Percentiles rank a stretch among this genome's conserved stretches.
These are phyloP conservation scores for Lycocorax pyrrhopterus DNA, from an alignment of 2,113 vertebrate genomes.

Conservation along the genomic window DNA sequence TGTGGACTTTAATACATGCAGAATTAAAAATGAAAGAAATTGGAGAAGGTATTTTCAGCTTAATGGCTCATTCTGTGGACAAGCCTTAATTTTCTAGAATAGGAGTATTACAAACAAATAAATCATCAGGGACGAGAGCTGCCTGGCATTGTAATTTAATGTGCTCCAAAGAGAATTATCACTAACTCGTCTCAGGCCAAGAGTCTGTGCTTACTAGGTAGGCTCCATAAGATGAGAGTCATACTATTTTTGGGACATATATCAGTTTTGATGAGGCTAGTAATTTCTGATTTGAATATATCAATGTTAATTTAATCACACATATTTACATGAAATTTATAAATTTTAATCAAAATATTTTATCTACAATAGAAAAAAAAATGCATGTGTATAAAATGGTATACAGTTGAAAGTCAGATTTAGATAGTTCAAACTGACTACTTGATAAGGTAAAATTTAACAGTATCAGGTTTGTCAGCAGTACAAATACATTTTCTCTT, in stretches of 20 bases:
- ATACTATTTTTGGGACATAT: background rate
- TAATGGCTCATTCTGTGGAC: background rate
- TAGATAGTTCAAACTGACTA: background rate
- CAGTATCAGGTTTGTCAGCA: background rate
- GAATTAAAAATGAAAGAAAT: background rate
- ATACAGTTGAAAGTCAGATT: background rate
- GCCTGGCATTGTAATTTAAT: background rate
- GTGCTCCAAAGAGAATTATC: background rate
- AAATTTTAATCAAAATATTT: background rate
- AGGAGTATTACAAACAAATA: background rate
- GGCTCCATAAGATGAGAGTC: background rate
- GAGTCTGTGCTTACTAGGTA: background rate
- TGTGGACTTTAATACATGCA: background rate
- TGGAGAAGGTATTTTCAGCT: background rate
- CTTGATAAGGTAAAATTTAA: background rate
- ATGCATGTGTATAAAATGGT: background rate
- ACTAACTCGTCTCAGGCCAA: background rate
- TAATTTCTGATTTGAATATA: background rate
- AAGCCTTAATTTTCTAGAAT: background rate
- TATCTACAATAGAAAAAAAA: background rate
- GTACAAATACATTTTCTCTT: background rate
- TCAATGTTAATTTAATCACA: background rate
- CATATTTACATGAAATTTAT: background rate
- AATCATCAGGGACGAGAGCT: background rate
- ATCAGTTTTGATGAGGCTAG: background rate